Conservation (phyloP, 2,113 vertebrate genomes). For the Conger conger region DNA sequence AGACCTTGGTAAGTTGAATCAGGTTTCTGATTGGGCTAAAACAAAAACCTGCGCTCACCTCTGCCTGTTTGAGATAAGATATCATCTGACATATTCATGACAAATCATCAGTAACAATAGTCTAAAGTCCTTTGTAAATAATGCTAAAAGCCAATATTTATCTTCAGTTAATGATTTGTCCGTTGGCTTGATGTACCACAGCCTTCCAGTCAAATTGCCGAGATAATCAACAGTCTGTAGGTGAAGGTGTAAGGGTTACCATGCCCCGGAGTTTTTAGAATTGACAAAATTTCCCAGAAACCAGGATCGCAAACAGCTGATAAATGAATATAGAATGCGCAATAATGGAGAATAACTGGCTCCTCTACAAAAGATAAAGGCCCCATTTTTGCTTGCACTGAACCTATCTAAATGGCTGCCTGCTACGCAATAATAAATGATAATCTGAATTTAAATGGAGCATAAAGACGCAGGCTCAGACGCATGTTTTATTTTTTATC, state of each 20-base stretch:
- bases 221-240: background rate
- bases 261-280: background rate
- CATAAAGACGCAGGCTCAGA: background rate
- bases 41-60: no score
- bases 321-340: background rate
- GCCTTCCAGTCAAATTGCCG: background rate
- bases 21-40: no score
- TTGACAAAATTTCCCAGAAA: background rate
- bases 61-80: background rate
- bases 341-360: background rate
- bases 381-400: background rate
- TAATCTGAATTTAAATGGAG: background rate
- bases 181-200: background rate
- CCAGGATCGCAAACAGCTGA: background rate
- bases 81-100: background rate
- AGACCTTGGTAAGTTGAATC: no score
- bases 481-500: no score
- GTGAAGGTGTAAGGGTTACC: background rate
- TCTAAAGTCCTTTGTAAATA: background rate
- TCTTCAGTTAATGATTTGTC: constrained; percentile 1
- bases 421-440: background rate
- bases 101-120: background rate
- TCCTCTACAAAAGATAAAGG: background rate
- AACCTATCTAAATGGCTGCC: background rate
- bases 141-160: background rate